Base-by-base conservation (phyloP, 1,140 invertebrate species). In the Drosophila mayri region DNA sequence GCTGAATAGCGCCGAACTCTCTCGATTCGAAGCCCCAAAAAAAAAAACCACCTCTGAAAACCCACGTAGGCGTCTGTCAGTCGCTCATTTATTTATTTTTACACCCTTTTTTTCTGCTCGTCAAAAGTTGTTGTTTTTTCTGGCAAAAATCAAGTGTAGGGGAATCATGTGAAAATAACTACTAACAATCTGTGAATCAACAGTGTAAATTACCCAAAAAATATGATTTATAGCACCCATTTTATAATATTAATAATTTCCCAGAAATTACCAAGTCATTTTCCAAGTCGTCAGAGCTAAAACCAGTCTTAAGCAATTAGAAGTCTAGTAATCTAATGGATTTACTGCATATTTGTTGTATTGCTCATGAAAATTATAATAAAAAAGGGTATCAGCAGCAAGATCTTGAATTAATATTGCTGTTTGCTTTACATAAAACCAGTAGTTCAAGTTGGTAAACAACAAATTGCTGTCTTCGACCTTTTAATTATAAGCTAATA, bases 81-180 rank as follows among this genome's bases (percentile, higher is more conserved):
- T 60, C 73, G 35, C 63, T 76, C 73, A 77, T 68, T 78, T 78
- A 52, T 70, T 58, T 78, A 78, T 78, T 77, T 76, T 50, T 76
- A 61, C 74, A 76, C 74, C 74, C 55, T 77, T 79, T 72, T 72
- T 38, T 55, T 22, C 32, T 22, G 66, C 28, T 32, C 52, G 32
- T 46, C 25, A 52, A 25, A 25, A 43, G 12, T 66, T 22, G 22
- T 22, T 0, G 22, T 22, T 22, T 22, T n/a, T n/a, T n/a, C n/a
- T n/a, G n/a, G n/a, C n/a, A n/a, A n/a, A n/a, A n/a, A 71, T 30
- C 49, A 49, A 44, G 38, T 66, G 60, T 67, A 55, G 16, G 52
- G 52, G 37, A 58, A 66, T 58, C 70, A 59, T 38, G 37, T 32
- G 37, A 52, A 54, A 52, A 18, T 32, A 47, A 61, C 49, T 70